Evolutionary conservation across 2,113 vertebrate species (phyloP), one percentile per base, ranked within the genome.

Genomic region (Monopterus albus): DNA sequence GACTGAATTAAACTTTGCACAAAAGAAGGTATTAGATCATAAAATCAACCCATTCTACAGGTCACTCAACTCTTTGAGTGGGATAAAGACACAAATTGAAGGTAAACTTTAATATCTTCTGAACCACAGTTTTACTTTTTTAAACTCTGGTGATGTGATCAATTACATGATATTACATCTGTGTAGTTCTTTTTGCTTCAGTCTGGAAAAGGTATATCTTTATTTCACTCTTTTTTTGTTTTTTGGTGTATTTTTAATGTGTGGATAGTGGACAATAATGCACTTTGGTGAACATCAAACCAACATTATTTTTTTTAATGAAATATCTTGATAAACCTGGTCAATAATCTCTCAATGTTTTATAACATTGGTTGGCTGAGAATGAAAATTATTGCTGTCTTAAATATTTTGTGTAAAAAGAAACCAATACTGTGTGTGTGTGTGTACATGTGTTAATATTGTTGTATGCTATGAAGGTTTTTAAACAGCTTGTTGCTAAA

Each of bases 301-400:
- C 86, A 85, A 85, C 75, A 69, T 78, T 82, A 81, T 86, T 81
- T 86, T 50, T 77, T 79, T 81, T 78, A 51, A 83, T 73, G 39
- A 60, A 78, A 68, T 62, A 72, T 87, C 78, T 39, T 60, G 76
- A 89, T 76, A 56, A 58, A 33, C 85, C 66, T 52, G 58, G 77
- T 81, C 64, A 72, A 80, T 82, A 72, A 78, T 76, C 49, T 58
- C 21, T 18, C 72, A 6, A 75, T 81, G 76, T 89, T 87, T 86
- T 78, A 62, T 76, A 68, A 83, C 75, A 83, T 84, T 78, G 61
- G 39, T 75, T 77, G 67, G 66, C 82, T 83, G 53, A 72, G 46
- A 89, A 80, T 82, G 72, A 89, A 79, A 86, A 79, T 75, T 68
- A 77, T 77, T 50, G 71, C 71, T 81, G 82, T 89, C 81, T 90